Base-by-base conservation (phyloP, 1,140 invertebrate genomes). In the Zaprionus inermis region DNA sequence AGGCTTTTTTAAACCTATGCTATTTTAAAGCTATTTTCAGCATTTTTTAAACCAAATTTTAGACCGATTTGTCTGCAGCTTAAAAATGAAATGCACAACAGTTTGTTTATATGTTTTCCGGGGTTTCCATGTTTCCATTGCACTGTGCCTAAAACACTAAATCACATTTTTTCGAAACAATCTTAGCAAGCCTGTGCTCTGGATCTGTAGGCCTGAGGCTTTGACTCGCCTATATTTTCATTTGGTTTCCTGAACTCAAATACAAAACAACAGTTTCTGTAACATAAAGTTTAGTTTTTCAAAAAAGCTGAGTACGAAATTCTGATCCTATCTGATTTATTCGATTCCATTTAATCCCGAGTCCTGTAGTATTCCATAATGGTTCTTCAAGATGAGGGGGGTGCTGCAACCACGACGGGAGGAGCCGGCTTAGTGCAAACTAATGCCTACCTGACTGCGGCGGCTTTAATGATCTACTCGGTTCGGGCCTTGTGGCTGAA, bases 401-500 rank as follows among this genome's bases (percentile, higher is more conserved):
- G 41, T 0, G 16, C 24, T 0, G 36, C 61, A 3, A 49, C 71
- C 0, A 80, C 71, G 4, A 79, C 59, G 12, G 22, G 56, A 0
- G 79, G 78, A 22, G 78, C 66, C 1, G 38, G 20, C 0, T 1
- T 63, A n/a, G 3, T 81, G 2, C 18, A 67, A 10, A 6, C 44
- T 22, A 70, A 72, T 12, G 54, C 58, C 5, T 78, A 58, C 65
- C 2, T 81, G 9, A 54, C 55, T 7, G 79, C 66, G 0, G 79
- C 78, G 11, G 78, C 78, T 3, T 74, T 71, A 1, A 46, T 56
- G 9, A 0, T 67, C 14, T 81, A 80, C 2, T 38, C 78, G 0
- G 64, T 75, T 12, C 22, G 49, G 2, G 79, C 64, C 20, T n/a
- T 81, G 28, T 82, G 78, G 74, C 11, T 68, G 5, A 81, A 81